A percentile compares a stretch with the other conserved stretches of the same genome.
These are phyloP conservation scores for Diarsia mendica DNA, from an alignment of 2,888 invertebrate species.

Conservation along the genomic window DNA sequence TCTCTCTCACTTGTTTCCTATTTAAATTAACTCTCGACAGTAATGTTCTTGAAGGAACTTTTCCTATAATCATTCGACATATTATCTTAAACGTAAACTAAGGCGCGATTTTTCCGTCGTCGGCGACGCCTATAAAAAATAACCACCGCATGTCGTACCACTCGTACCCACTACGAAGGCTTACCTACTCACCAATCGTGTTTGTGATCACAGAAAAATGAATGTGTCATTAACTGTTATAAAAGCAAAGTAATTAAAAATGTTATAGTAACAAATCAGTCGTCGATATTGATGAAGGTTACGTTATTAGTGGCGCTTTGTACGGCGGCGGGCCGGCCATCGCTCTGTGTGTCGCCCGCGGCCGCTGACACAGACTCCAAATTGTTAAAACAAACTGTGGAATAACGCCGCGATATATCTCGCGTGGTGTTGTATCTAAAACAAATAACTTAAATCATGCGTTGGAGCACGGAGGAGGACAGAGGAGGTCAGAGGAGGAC, in stretches of 20 bases:
- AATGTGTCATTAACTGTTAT: constrained; percentile 60
- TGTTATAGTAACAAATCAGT: constrained; percentile 71
- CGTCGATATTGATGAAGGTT: constrained; percentile 70
- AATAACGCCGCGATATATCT: constrained; percentile 83
- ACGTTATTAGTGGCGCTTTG: constrained; percentile 72
- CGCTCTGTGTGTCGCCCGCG: constrained; percentile 73
- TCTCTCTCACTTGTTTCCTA: constrained; percentile 48
- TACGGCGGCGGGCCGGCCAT: constrained; percentile 64
- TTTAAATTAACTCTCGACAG: constrained; percentile 39
- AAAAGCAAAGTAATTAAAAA: constrained; percentile 72
- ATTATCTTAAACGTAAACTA: neutral
- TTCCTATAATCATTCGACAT: constrained; percentile 25
- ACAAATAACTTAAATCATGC: constrained; percentile 86
- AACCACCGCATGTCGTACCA: constrained; percentile 32
- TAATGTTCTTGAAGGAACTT: constrained; percentile 14
- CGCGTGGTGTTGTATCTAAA: constrained; percentile 80
- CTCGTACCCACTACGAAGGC: constrained; percentile 20
- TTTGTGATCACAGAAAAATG: constrained; percentile 48
- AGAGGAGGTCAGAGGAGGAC: constrained; percentile 50
- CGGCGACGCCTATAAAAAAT: neutral
- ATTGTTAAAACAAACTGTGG: constrained; percentile 79
- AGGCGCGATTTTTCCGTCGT: neutral
- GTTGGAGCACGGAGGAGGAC: constrained; percentile 44
- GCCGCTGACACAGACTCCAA: constrained; percentile 73
- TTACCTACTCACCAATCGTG: neutral